These are phyloP conservation scores for Alligator mississippiensis DNA, from an alignment of 2,113 vertebrate genomes.

Conservation along the genomic window DNA sequence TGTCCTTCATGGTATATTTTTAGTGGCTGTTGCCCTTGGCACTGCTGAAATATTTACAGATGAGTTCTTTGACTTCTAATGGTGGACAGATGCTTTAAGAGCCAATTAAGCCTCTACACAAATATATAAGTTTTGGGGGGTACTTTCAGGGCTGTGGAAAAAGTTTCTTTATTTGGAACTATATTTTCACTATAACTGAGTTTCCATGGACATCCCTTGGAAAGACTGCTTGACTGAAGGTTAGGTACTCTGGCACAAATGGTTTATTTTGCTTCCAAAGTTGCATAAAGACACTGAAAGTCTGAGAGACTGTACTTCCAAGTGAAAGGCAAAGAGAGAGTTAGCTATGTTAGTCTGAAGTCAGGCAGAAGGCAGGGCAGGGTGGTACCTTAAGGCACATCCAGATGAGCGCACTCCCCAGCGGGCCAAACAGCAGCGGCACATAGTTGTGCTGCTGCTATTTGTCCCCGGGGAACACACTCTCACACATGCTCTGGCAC, in stretches of 20 bases:
- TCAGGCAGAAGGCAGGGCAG: too few relatives aligned
- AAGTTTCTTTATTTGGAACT: background rate
- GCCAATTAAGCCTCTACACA: conserved; percentile 60
- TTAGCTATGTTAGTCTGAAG: too few relatives aligned
- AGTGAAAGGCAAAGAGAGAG: background rate
- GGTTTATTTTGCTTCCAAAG: background rate
- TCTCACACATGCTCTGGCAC: too few relatives aligned
- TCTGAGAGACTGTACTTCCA: background rate
- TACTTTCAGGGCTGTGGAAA: background rate
- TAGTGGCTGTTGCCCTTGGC: conserved; percentile 47
- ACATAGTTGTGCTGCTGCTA: too few relatives aligned
- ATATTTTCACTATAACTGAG: conserved; percentile 44
- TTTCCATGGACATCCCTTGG: conserved; percentile 40
- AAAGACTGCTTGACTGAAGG: conserved; percentile 3
- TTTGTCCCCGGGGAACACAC: too few relatives aligned
- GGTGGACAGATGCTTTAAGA: conserved; percentile 62
- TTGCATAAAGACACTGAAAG: conserved; percentile 40
- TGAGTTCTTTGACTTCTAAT: conserved; percentile 55
- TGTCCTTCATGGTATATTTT: conserved; percentile 58
- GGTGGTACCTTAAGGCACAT: too few relatives aligned
- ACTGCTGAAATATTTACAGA: conserved; percentile 56
- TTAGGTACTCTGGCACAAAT: background rate
- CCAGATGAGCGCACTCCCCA: too few relatives aligned
- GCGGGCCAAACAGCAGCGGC: too few relatives aligned
- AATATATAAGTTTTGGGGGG: conserved; percentile 17